Percentiles rank a stretch among this genome's conserved stretches.
Evolutionary conservation across 2,888 invertebrate species (phyloP).

Genomic region (Morinoia aosen): DNA sequence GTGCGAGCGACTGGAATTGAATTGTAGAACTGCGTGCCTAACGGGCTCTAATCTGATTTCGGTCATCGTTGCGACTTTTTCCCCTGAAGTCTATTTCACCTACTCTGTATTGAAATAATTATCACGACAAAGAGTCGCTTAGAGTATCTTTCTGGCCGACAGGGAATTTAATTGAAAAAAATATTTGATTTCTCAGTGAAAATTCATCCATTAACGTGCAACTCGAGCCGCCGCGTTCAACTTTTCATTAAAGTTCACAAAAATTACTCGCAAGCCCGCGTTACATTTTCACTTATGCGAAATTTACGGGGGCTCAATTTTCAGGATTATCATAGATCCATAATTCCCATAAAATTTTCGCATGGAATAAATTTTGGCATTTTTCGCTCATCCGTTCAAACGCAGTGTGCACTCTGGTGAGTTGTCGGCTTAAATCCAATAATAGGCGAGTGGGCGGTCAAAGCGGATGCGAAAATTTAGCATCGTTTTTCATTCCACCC

Average conservation of each 20-base stretch:
- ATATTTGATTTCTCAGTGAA: neutral
- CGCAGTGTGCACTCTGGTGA: neutral
- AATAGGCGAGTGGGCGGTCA: neutral
- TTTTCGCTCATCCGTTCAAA: neutral
- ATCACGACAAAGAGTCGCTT: neutral
- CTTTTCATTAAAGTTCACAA: neutral
- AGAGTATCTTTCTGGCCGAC: neutral
- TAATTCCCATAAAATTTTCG: neutral
- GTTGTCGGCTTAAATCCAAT: neutral
- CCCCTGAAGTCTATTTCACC: neutral
- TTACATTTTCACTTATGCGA: neutral
- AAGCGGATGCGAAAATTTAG: neutral
- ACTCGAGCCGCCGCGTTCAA: neutral
- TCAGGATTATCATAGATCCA: too few species aligned
- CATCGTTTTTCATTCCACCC: neutral
- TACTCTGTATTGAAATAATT: neutral
- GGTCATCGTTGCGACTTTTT: neutral
- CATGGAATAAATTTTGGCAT: neutral
- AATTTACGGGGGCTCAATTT: neutral
- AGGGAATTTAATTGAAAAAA: neutral
- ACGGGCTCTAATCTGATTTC: neutral
- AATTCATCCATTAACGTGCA: neutral
- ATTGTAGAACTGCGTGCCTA: neutral
- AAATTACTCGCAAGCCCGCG: neutral
- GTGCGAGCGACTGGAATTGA: neutral